Base-by-base conservation (phyloP, 2,797 vertebrate species). In the Discoglossus pictus region DNA sequence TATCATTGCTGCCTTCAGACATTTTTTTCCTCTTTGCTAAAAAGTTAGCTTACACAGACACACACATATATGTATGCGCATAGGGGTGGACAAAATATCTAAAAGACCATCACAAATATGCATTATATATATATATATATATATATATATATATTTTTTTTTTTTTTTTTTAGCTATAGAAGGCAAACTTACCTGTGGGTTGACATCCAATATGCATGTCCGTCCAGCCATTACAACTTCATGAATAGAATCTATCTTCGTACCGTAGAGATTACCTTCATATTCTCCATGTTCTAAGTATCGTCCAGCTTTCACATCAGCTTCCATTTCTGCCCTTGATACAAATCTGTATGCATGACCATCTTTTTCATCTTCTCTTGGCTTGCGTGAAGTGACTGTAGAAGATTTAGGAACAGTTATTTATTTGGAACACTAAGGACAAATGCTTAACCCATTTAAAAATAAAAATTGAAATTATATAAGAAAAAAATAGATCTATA, bases 381-480 rank as follows among this genome's bases (percentile, higher is more conserved):
- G 87, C 50, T 80, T 92, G 44, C 97, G 90, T 39, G 95, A 98
- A 27, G 97, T 99, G 86, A 98, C 97, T 99, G 75, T 36, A 64
- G 67, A 66, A 79, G 27, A 67, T 51, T 6, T n/a, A 78, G 18
- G 48, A 67, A 75, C 42, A 23, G 75, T 1, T 65, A 92, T 94
- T 94, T 86, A 98, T 96, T 98, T 71, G 97, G 97, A 72, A 99
- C 93, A n/a, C n/a, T n/a, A n/a, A n/a, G n/a, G n/a, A n/a, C n/a
- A n/a, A n/a, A n/a, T n/a, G n/a, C n/a, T n/a, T n/a, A n/a, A n/a
- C n/a, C n/a, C n/a, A n/a, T n/a, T n/a, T n/a, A n/a, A n/a, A n/a
- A n/a, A n/a, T n/a, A n/a, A n/a, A n/a, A n/a, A n/a, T n/a, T n/a
- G n/a, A n/a, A n/a, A n/a, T n/a, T n/a, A n/a, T n/a, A n/a, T n/a